Conservation (phyloP, 2,113 vertebrate genomes). For the Sebastes fasciatus region DNA sequence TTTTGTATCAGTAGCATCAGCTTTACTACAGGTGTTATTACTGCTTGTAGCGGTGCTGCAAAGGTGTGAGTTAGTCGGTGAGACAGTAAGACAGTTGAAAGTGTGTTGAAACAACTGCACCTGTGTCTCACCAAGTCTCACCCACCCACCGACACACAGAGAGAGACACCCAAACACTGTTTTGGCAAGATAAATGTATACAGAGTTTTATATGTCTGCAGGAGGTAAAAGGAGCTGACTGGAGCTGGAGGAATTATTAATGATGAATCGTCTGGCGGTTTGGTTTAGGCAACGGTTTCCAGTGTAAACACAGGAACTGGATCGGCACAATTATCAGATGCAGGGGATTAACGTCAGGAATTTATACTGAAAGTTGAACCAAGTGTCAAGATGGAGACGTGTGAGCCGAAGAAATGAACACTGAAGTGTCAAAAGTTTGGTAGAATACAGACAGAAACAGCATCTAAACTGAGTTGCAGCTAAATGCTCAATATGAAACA, state of each 20-base stretch:
- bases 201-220: not conserved
- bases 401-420: not conserved
- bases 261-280: constrained; percentile 21
- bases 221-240: constrained; percentile 16
- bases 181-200: constrained; percentile 4
- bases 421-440: no score
- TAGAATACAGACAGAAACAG: not conserved
- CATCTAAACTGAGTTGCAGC: not conserved
- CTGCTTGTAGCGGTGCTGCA: not conserved
- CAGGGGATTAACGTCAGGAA: constrained; percentile 19
- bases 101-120: constrained; percentile 45
- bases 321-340: constrained; percentile 5
- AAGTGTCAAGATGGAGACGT: constrained; percentile 11
- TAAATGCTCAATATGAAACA: not conserved
- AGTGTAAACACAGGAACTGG: constrained; percentile 22
- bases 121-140: constrained; percentile 22
- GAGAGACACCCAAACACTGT: not conserved
- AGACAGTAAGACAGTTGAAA: constrained; percentile 19
- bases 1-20: not conserved
- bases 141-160: not conserved
- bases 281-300: constrained; percentile 10
- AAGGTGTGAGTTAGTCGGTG: constrained; percentile 1
- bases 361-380: constrained; percentile 22
- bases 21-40: not conserved
- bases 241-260: not conserved